Conservation (phyloP, 2,888 invertebrate genomes). For the Catocala nupta region DNA sequence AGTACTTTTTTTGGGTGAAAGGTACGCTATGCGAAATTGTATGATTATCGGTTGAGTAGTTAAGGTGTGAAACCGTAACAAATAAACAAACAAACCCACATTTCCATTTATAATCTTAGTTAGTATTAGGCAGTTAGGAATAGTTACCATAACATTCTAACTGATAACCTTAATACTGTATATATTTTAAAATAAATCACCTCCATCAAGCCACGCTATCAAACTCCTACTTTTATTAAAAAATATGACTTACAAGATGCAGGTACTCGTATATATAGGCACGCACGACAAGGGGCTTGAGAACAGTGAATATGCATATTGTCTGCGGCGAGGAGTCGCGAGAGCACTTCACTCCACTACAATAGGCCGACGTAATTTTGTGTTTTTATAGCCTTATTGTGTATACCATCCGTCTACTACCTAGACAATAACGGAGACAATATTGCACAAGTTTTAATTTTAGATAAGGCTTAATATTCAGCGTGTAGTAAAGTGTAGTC, state of each 20-base stretch:
- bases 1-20: too few relatives aligned
- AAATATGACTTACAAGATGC: constrained; percentile 37
- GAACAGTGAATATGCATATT: constrained; percentile 76
- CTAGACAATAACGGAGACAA: constrained; percentile 48
- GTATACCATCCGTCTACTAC: constrained; percentile 42
- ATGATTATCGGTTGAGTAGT: too few relatives aligned
- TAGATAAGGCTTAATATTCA: constrained; percentile 19
- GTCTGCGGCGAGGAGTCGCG: constrained; percentile 64
- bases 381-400: constrained; percentile 67
- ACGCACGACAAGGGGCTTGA: constrained; percentile 41
- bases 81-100: too few relatives aligned
- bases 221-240: constrained; percentile 39
- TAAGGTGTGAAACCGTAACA: too few relatives aligned
- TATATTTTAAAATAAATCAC: too few relatives aligned
- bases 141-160: too few relatives aligned
- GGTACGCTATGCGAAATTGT: too few relatives aligned
- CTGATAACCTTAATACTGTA: too few relatives aligned
- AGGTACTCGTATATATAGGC: constrained; percentile 19
- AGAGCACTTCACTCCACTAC: constrained; percentile 69
- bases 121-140: too few relatives aligned
- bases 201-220: not conserved
- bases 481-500: too few relatives aligned
- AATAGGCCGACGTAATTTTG: constrained; percentile 72
- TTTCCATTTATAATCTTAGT: too few relatives aligned
- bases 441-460: constrained; percentile 44